Percentiles rank a stretch among this genome's conserved stretches.
phyloP scores from a whole-genome alignment of 2,113 vertebrate genomes.

The Notothenia coriiceps region DNA sequence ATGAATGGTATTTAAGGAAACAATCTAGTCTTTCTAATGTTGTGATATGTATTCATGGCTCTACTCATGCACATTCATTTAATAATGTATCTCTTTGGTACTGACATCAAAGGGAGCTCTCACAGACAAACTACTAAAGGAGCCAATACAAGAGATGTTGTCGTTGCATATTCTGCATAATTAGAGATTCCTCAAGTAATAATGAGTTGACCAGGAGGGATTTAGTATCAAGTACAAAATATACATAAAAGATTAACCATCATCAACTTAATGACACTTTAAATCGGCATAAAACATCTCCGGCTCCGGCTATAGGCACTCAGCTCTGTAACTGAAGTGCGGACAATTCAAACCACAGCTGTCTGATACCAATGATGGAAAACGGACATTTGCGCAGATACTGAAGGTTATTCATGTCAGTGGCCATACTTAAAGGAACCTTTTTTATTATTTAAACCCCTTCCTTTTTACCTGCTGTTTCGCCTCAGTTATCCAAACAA shows the following conservation, averaged over 20 bases:
- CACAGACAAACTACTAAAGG: constrained; percentile 16
- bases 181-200: constrained; percentile 27
- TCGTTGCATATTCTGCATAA: constrained; percentile 15
- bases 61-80: constrained; percentile 29
- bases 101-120: constrained; percentile 51
- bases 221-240: constrained; percentile 24
- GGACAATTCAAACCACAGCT: neutral
- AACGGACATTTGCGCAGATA: neutral
- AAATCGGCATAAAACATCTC: constrained; percentile 36
- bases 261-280: constrained; percentile 40
- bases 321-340: neutral
- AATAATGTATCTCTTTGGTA: constrained; percentile 56
- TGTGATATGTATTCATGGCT: constrained; percentile 45
- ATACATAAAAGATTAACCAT: neutral
- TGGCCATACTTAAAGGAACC: neutral
- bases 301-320: constrained; percentile 31
- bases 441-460: neutral
- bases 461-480: neutral
- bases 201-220: constrained; percentile 46
- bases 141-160: constrained; percentile 24
- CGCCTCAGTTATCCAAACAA: neutral
- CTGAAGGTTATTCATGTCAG: neutral
- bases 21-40: neutral
- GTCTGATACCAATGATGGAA: neutral
- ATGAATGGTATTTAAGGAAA: constrained; percentile 10